Percentiles rank a stretch among this genome's conserved stretches.
These are phyloP conservation scores for Moxostoma hubbsi DNA, from an alignment of 2,797 vertebrate genomes.

Conservation along the genomic window DNA sequence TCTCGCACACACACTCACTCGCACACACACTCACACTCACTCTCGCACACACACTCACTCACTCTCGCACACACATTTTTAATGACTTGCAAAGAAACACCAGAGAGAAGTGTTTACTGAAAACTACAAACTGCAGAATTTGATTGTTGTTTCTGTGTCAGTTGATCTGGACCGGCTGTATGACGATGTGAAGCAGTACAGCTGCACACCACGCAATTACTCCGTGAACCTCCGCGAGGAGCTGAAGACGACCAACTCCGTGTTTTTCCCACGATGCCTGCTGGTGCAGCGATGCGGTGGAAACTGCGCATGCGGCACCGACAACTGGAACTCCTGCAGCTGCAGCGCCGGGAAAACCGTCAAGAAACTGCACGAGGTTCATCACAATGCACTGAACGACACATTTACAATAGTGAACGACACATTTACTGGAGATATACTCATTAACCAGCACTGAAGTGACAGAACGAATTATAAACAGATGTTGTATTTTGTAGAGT, in stretches of 20 bases:
- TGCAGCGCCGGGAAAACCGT: constrained; percentile 86
- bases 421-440: no score
- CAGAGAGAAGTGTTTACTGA: no score
- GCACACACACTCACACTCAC: no score
- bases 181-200: constrained; percentile 93
- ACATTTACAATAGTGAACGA: no score
- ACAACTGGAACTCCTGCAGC: constrained; percentile 87
- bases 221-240: constrained; percentile 95
- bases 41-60: no score
- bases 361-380: constrained; percentile 92
- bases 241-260: constrained; percentile 84
- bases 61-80: no score
- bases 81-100: no score
- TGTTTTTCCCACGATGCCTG: constrained; percentile 96
- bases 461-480: no score
- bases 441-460: no score
- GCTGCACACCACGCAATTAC: constrained; percentile 94
- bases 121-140: no score
- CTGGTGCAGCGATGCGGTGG: constrained; percentile 94
- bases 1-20: no score
- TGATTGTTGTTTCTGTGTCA: constrained; percentile 54
- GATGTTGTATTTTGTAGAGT: no score
- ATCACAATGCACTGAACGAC: neutral
- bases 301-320: constrained; percentile 91
- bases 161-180: constrained; percentile 93